Percentiles rank a stretch among this genome's conserved stretches.
phyloP scores from a whole-genome alignment of 1,140 invertebrate species.

The Halesus radiatus region DNA sequence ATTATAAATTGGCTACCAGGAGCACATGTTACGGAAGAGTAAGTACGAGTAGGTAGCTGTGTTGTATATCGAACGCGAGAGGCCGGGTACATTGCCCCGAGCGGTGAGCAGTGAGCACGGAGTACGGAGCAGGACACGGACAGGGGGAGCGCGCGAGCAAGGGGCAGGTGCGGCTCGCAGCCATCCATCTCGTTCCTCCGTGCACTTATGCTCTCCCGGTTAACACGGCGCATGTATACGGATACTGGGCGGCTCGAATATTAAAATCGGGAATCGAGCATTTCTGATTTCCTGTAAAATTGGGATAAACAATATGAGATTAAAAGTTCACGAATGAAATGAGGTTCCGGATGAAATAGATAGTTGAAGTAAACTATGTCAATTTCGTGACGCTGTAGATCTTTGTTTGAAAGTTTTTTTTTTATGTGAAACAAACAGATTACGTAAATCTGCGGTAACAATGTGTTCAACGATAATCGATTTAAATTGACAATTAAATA shows the following conservation, averaged over 20 bases:
- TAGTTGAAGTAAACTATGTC: no score
- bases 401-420: no score
- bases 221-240: slow-evolving; percentile 16
- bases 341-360: no score
- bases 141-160: background rate
- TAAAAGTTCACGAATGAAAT: no score
- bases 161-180: slow-evolving; percentile 1
- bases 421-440: no score
- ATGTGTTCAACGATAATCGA: no score
- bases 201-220: background rate
- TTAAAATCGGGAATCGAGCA: background rate
- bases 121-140: background rate
- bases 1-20: slow-evolving; percentile 8
- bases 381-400: no score
- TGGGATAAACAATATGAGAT: no score
- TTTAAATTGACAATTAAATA: no score
- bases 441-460: no score
- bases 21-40: slow-evolving; percentile 36
- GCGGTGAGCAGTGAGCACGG: background rate
- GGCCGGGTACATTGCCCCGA: slow-evolving; percentile 24
- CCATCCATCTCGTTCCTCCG: slow-evolving; percentile 15
- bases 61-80: slow-evolving; percentile 12
- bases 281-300: no score
- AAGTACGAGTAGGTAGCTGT: background rate
- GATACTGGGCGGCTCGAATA: background rate